phyloP scores from a whole-genome alignment of 2,113 vertebrate genomes.

The Colistium nudipinnis region DNA sequence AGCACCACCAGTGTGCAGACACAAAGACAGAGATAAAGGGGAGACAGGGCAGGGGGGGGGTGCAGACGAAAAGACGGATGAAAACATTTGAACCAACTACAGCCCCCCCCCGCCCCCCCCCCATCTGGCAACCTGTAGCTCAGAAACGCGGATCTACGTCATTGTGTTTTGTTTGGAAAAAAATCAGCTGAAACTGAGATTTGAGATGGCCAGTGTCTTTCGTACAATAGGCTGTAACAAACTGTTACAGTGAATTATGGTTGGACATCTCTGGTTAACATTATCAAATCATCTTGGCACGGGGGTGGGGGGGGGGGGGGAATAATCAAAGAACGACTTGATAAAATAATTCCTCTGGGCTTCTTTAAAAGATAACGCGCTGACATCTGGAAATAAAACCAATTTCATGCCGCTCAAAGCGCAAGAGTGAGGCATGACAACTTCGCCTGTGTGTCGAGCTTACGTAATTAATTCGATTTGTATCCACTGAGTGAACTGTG shows the following conservation, averaged over 20 bases:
- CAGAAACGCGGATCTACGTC: background rate
- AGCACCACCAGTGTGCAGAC: slow-evolving; percentile 57
- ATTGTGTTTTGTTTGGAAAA: background rate
- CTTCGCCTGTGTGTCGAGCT: slow-evolving; percentile 56
- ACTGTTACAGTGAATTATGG: slow-evolving; percentile 1
- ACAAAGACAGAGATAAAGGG: slow-evolving; percentile 62
- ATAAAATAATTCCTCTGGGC: slow-evolving; percentile 38
- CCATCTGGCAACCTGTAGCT: slow-evolving; percentile 34
- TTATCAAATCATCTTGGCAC: slow-evolving; percentile 32
- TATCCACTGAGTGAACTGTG: slow-evolving; percentile 61
- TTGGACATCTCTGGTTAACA: slow-evolving; percentile 38
- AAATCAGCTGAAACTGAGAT: slow-evolving; percentile 34
- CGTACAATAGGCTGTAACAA: background rate
- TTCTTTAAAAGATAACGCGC: slow-evolving; percentile 47
- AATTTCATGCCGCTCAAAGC: slow-evolving; percentile 76
- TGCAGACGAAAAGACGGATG: slow-evolving; percentile 34
- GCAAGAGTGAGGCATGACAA: slow-evolving; percentile 72
- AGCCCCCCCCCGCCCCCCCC: slow-evolving; percentile 10
- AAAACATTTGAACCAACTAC: slow-evolving; percentile 47
- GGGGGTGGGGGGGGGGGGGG: too few relatives aligned
- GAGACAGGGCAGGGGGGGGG: slow-evolving; percentile 1
- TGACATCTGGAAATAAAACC: slow-evolving; percentile 73
- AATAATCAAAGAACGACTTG: slow-evolving; percentile 41
- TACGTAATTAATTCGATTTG: slow-evolving; percentile 75
- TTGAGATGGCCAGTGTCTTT: background rate